Conservation (phyloP, 64 coral and sea anemone species). For the Porites australiensis region DNA sequence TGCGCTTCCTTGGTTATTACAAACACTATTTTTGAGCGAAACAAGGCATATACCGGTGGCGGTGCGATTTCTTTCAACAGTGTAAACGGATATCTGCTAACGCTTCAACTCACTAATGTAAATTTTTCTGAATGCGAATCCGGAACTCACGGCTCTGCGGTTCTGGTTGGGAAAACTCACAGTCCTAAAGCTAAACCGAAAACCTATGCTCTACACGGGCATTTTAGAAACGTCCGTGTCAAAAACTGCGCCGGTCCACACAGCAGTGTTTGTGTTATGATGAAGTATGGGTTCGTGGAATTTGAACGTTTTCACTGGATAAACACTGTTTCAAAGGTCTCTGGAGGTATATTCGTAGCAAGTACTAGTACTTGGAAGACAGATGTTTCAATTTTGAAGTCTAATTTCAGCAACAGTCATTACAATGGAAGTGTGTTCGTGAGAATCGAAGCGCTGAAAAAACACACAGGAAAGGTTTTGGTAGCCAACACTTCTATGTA, state of each 20-base stretch:
- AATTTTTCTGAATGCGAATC: conserved; percentile 5
- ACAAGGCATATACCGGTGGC: background rate
- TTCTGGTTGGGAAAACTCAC: conserved; percentile 18
- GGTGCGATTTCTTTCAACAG: conserved; percentile 2
- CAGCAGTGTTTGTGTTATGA: background rate
- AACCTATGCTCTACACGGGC: background rate
- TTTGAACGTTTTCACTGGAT: conserved; percentile 6
- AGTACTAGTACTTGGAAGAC: background rate
- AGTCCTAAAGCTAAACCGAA: background rate
- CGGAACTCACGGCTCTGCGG: background rate
- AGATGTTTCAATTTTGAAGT: background rate
- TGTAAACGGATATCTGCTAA: background rate
- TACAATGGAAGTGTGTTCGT: conserved; percentile 6
- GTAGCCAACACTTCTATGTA: background rate
- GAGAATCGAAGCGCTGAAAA: background rate
- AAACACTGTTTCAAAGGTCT: background rate
- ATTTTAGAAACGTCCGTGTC: background rate
- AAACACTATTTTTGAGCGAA: conserved; percentile 3
- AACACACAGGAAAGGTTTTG: background rate
- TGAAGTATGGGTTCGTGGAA: background rate
- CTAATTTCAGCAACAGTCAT: background rate
- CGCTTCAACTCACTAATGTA: conserved; percentile 3
- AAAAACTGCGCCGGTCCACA: background rate
- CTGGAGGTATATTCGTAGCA: background rate
- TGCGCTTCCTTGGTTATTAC: background rate